phyloP scores from a whole-genome alignment of 2,113 vertebrate genomes.

The Cynopterus brachyotis region DNA sequence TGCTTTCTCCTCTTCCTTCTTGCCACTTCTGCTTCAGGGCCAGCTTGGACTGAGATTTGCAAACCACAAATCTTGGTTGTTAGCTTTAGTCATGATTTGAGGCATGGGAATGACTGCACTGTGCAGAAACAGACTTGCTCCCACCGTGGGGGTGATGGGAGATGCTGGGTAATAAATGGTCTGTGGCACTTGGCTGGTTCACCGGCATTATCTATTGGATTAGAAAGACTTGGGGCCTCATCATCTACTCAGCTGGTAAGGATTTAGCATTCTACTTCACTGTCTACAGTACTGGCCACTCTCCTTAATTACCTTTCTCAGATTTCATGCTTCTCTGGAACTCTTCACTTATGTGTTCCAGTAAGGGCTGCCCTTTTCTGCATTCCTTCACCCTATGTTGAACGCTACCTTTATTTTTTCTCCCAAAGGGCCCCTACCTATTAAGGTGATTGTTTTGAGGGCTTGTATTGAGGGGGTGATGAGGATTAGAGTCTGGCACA shows the following conservation, averaged over 20 bases:
- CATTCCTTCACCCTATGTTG: not conserved
- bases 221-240: not conserved
- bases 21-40: not conserved
- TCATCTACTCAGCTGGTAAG: not conserved
- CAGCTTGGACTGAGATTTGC: not conserved
- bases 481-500: not conserved
- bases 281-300: not conserved
- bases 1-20: not conserved
- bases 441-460: not conserved
- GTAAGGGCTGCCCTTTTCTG: not conserved
- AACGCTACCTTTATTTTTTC: not conserved
- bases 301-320: not conserved
- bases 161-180: not conserved
- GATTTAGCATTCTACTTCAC: not conserved
- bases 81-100: not conserved
- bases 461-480: not conserved
- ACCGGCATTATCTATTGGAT: not conserved
- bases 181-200: not conserved
- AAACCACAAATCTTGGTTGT: not conserved
- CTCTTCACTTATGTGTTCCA: not conserved
- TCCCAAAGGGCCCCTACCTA: not conserved
- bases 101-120: not conserved
- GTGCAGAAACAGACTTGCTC: fast-evolving
- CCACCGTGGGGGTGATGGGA: not conserved
- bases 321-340: not conserved